Evolutionary conservation across 2,888 invertebrate species (phyloP), one percentile per base, ranked within the genome.

Genomic region (Digitonthophagus gazella): DNA sequence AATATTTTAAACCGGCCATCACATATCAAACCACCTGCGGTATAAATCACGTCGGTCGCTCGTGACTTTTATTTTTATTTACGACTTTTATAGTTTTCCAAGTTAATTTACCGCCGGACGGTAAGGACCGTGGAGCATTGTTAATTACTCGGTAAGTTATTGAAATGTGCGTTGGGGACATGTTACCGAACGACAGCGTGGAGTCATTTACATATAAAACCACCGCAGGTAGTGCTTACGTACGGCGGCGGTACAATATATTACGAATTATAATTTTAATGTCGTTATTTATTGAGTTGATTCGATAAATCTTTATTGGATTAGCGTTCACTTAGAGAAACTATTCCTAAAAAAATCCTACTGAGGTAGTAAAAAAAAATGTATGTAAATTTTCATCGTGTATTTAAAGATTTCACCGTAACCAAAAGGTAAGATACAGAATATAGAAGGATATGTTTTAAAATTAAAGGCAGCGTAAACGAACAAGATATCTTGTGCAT

Each of bases 21-120:
- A 82, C 82, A 81, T 81, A 82, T 81, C 82, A 81, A 78, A 73
- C 76, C 80, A 79, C 77, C 80, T 80, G 80, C 74, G 73, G 69
- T 75, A 78, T 81, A 81, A 80, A 81, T 80, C 80, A 80, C 77
- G 71, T 3, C 18, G 64, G 64, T 71, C 68, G 67, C 69, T 71
- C 66, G 65, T 44, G 65, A 65, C 66, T 64, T 66, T 65, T 67
- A 19, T 70, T 70, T 70, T 70, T 70, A 65, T 70, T 70, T 70
- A 70, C 67, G 63, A 63, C 70, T 67, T 70, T 70, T 67, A 70
- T 67, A 70, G 70, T 64, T 70, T 70, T 70, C 57, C 64, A n/a
- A 61, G 64, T 66, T 64, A 69, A 67, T 64, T 66, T 67, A 64
- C 63, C 61, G 61, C 18, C n/a, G 19, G 18, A 61, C 61, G 61